These are phyloP conservation scores for Cyanoliseus patagonus DNA, from an alignment of 2,113 vertebrate genomes.

Conservation along the genomic window DNA sequence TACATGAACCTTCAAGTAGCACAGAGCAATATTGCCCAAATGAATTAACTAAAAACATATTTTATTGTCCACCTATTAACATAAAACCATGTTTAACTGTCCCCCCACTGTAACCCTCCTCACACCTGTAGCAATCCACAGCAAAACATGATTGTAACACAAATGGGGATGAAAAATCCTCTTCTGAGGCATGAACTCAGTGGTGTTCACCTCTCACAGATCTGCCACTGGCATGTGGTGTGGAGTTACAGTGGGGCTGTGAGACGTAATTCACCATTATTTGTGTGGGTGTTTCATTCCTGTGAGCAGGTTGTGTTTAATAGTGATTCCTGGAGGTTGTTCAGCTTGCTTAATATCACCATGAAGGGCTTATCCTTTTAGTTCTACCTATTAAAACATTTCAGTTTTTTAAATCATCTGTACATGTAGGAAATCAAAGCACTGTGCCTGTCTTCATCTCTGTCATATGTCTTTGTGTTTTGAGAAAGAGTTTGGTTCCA, in stretches of 20 bases:
- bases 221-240: not conserved
- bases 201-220: not conserved
- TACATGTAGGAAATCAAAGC: not conserved
- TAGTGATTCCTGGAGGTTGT: not conserved
- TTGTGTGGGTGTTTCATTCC: not conserved
- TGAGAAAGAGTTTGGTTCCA: slow-evolving; percentile 43
- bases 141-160: not conserved
- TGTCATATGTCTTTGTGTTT: slow-evolving; percentile 28
- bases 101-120: not conserved
- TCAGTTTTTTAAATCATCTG: not conserved
- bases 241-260: not conserved
- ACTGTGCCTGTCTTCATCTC: slow-evolving; percentile 16
- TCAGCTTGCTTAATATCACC: not conserved
- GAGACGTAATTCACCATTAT: not conserved
- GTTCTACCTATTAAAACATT: not conserved
- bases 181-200: not conserved
- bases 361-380: not conserved
- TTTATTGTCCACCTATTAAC: not conserved
- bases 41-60: not conserved
- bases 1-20: not conserved
- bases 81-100: not conserved
- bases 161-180: not conserved
- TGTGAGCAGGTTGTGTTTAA: not conserved
- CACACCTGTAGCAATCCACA: not conserved
- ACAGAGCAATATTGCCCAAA: not conserved